Evolutionary conservation across 2,797 vertebrate genomes (phyloP).

Genomic region (Hephaestus fuliginosus): DNA sequence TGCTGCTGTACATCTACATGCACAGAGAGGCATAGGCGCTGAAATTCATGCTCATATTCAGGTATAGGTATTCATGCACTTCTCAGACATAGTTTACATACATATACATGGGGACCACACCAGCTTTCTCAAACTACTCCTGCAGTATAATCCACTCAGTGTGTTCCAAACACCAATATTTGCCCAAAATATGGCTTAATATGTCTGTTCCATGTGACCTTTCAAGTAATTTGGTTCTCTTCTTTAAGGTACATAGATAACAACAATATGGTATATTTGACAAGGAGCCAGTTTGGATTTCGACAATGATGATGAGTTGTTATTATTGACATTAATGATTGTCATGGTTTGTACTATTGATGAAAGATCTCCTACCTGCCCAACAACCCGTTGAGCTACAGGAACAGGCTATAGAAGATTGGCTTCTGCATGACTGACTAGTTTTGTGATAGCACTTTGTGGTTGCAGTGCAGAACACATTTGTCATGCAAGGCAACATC

Average conservation of each 20-base stretch:
- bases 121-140: not conserved
- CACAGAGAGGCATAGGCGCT: too few relatives aligned
- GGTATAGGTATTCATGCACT: too few relatives aligned
- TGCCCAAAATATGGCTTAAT: not conserved
- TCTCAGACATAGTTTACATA: too few relatives aligned
- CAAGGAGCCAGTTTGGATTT: not conserved
- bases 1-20: too few relatives aligned
- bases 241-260: not conserved
- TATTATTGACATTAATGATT: not conserved
- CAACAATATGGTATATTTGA: not conserved
- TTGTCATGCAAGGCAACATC: conserved; percentile 40
- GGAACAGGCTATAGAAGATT: not conserved
- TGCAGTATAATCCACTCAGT: too few relatives aligned
- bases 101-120: not conserved
- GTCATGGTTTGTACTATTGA: not conserved
- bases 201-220: not conserved
- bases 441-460: not conserved
- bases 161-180: too few relatives aligned
- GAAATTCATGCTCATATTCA: too few relatives aligned
- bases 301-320: not conserved
- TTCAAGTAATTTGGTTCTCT: not conserved
- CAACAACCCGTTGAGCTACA: not conserved
- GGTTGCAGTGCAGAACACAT: conserved; percentile 19
- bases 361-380: not conserved
- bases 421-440: not conserved